Evolutionary conservation across 1,140 invertebrate genomes (phyloP).

Genomic region (Drosophila equinoxialis): DNA sequence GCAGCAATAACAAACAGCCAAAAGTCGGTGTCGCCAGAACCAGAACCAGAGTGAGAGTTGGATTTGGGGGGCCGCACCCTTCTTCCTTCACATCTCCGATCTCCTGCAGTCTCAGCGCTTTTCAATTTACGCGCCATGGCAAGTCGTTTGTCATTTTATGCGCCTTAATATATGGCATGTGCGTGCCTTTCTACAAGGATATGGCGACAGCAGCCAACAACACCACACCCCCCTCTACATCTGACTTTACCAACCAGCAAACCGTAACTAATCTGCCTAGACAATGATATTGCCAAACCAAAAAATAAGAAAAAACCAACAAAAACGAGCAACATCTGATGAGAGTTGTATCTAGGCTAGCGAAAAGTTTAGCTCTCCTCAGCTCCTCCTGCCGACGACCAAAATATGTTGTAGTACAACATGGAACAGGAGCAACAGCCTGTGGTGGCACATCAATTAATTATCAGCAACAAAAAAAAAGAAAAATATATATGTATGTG

Average conservation of each 20-base stretch:
- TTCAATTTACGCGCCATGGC: slow-evolving; percentile 75
- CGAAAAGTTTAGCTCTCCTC: slow-evolving; percentile 31
- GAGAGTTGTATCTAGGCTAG: slow-evolving; percentile 55
- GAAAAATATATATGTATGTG: neutral
- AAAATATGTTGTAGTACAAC: slow-evolving; percentile 11
- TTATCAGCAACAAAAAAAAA: slow-evolving; percentile 20
- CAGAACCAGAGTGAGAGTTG: slow-evolving; percentile 3
- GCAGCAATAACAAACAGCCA: slow-evolving; percentile 70
- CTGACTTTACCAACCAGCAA: slow-evolving; percentile 50
- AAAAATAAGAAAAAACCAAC: slow-evolving; percentile 13
- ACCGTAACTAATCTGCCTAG: slow-evolving; percentile 71
- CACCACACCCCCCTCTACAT: neutral
- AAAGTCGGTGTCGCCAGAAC: slow-evolving; percentile 61
- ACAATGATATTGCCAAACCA: slow-evolving; percentile 83
- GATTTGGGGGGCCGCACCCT: neutral
- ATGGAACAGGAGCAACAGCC: slow-evolving; percentile 31
- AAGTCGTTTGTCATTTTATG: slow-evolving; percentile 81
- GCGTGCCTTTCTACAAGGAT: slow-evolving; percentile 58
- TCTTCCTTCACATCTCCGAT: neutral
- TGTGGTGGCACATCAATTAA: slow-evolving; percentile 37
- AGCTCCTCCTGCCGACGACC: neutral
- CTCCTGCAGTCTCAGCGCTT: slow-evolving; percentile 66
- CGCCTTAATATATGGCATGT: slow-evolving; percentile 79
- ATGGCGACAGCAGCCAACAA: slow-evolving; percentile 30
- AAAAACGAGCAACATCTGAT: slow-evolving; percentile 50